phyloP scores from a whole-genome alignment of 2,888 invertebrate species.

The Mythimna ferrago region DNA sequence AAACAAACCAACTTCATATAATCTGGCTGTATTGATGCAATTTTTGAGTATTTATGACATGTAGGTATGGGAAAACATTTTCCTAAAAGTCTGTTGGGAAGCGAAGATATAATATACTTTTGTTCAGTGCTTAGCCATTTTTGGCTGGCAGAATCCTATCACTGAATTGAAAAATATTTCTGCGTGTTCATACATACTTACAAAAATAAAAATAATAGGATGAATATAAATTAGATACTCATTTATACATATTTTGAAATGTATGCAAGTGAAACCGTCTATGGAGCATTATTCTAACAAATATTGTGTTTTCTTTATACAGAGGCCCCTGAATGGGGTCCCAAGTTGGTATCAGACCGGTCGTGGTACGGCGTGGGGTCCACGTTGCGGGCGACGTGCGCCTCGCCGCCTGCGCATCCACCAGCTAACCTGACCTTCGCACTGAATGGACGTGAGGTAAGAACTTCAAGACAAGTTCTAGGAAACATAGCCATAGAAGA shows the following conservation, averaged over 20 bases:
- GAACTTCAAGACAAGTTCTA: not conserved
- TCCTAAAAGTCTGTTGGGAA: too few species aligned
- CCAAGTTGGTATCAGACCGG: conserved; percentile 92
- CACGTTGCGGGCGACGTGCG: conserved; percentile 92
- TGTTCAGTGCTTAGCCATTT: too few species aligned
- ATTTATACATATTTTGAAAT: too few species aligned
- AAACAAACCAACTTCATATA: conserved; percentile 5
- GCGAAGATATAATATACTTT: too few species aligned
- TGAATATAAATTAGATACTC: too few species aligned
- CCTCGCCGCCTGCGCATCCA: conserved; percentile 92
- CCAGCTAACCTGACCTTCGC: conserved; percentile 93
- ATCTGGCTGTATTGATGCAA: not conserved
- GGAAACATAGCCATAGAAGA: not conserved
- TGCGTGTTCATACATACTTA: not conserved
- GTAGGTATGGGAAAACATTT: too few species aligned
- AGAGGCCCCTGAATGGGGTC: conserved; percentile 93
- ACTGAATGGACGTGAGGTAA: conserved; percentile 92
- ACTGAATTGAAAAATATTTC: not conserved
- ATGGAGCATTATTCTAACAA: not conserved
- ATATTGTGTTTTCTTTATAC: conserved; percentile 54
- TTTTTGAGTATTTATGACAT: not conserved
- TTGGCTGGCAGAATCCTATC: too few species aligned
- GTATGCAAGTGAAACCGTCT: not conserved
- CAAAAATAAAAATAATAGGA: too few species aligned
- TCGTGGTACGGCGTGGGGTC: conserved; percentile 93